A percentile compares a stretch with the other conserved stretches of the same genome.
These are phyloP conservation scores for Benthosema pterotum DNA, from an alignment of 2,797 vertebrate genomes.

Conservation along the genomic window DNA sequence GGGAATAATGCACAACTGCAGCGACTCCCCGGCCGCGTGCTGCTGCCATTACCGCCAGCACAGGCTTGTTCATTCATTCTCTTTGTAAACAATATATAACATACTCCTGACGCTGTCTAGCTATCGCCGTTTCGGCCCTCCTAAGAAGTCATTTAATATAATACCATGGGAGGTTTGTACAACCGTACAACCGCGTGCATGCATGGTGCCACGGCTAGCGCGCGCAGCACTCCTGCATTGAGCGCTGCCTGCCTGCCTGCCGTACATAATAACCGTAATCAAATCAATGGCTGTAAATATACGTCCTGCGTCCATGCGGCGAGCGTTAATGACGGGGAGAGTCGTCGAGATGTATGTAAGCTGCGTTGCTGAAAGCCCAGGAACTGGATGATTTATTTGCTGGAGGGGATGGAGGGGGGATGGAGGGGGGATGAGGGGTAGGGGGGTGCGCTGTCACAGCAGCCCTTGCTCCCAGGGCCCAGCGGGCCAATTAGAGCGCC, in stretches of 20 bases:
- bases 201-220: slow-evolving; percentile 21
- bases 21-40: slow-evolving; percentile 31
- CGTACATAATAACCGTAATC: slow-evolving; percentile 56
- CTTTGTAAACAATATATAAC: slow-evolving; percentile 17
- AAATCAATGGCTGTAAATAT: slow-evolving; percentile 60
- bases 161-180: slow-evolving; percentile 36
- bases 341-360: slow-evolving; percentile 56
- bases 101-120: slow-evolving; percentile 21
- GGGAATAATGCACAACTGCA: slow-evolving; percentile 46
- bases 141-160: slow-evolving; percentile 13
- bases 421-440: no score
- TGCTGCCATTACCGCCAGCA: slow-evolving; percentile 26
- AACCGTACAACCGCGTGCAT: no score
- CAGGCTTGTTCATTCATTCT: slow-evolving; percentile 16
- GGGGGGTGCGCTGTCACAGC: slow-evolving; percentile 75
- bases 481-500: slow-evolving; percentile 78
- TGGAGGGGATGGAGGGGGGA: no score
- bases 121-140: slow-evolving; percentile 10
- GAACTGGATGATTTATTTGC: slow-evolving; percentile 72
- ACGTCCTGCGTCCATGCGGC: no score
- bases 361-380: slow-evolving; percentile 35
- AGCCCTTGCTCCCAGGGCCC: slow-evolving; percentile 63
- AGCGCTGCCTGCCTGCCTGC: no score
- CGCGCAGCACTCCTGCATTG: no score
- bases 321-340: slow-evolving; percentile 48